Evolutionary conservation across 2,888 invertebrate genomes (phyloP), one percentile per base, ranked within the genome.

Genomic region (Gryllus longicercus): DNA sequence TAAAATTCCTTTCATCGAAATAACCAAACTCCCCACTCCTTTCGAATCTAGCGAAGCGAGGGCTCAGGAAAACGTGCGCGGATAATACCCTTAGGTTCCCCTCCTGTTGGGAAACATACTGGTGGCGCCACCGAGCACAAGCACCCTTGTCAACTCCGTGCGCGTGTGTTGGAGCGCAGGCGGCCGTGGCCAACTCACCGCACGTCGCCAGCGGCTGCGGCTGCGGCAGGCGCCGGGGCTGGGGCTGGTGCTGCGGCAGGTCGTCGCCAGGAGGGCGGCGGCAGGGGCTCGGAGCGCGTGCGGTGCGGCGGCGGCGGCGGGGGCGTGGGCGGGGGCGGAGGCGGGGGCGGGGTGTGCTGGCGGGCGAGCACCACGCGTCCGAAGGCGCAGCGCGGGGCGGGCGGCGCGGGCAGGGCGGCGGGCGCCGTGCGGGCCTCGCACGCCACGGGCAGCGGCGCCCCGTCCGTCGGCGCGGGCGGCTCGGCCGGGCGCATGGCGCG

Each of bases 381-480:
- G 63, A 63, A 63, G n/a, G 63, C 63, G 63, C 63, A 63, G 63
- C n/a, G 63, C 63, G 63, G 63, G 11, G 63, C 63, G 63, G 63
- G 63, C 63, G 63, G 63, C 14, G 63, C 16, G 16, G 63, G 63
- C 63, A 63, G 63, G 5, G 63, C 16, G 16, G n/a, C 16, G 16
- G 63, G 63, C 14, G 16, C 16, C 14, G 63, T 63, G 63, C 63
- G 63, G 14, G 14, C 63, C 63, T 63, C 63, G 16, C 14, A n/a
- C 14, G 63, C 63, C 63, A 63, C 16, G n/a, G 63, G n/a, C 63
- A 63, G 63, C 63, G 63, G 63, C 63, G 63, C 63, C 63, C 3
- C 4, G 3, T 14, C 63, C 63, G 63, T 4, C 16, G 11, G 14
- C n/a, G 14, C 11, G 12, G 10, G 14, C 63, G 63, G n/a, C 63